Percentiles rank a stretch among this genome's conserved stretches.
Evolutionary conservation across 2,113 vertebrate species (phyloP).

Genomic region (Silurus glanis): DNA sequence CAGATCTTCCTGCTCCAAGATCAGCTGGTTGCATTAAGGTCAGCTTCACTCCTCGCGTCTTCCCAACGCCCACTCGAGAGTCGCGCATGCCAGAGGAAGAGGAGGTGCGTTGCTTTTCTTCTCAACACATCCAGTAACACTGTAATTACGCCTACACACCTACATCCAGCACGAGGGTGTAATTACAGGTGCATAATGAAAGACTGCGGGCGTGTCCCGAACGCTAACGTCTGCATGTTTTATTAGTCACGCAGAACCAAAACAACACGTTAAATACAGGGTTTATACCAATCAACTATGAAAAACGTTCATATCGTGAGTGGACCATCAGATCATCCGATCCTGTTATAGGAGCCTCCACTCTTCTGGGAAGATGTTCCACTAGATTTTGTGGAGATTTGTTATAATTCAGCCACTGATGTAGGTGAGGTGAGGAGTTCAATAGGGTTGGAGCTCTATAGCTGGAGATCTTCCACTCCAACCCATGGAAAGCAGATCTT

Average conservation of each 20-base stretch:
- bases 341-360: too few species aligned
- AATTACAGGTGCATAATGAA: not conserved
- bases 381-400: too few species aligned
- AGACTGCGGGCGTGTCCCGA: not conserved
- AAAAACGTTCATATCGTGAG: too few species aligned
- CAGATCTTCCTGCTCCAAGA: constrained; percentile 77
- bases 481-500: too few species aligned
- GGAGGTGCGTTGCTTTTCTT: constrained; percentile 73
- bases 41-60: constrained; percentile 84
- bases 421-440: too few species aligned
- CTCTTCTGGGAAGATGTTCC: too few species aligned
- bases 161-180: not conserved
- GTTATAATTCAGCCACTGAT: too few species aligned
- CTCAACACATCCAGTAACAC: not conserved
- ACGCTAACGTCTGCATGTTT: not conserved
- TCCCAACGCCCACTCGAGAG: constrained; percentile 89
- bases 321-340: too few species aligned
- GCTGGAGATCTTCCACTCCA: too few species aligned
- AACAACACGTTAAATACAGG: not conserved
- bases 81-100: constrained; percentile 84
- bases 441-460: too few species aligned
- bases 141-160: not conserved
- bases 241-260: not conserved
- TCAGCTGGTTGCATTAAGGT: constrained; percentile 76
- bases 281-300: too few species aligned